Percentiles rank a stretch among this genome's conserved stretches.
These are phyloP conservation scores for Melanostoma mellinum DNA, from an alignment of 2,888 invertebrate species.

Conservation along the genomic window DNA sequence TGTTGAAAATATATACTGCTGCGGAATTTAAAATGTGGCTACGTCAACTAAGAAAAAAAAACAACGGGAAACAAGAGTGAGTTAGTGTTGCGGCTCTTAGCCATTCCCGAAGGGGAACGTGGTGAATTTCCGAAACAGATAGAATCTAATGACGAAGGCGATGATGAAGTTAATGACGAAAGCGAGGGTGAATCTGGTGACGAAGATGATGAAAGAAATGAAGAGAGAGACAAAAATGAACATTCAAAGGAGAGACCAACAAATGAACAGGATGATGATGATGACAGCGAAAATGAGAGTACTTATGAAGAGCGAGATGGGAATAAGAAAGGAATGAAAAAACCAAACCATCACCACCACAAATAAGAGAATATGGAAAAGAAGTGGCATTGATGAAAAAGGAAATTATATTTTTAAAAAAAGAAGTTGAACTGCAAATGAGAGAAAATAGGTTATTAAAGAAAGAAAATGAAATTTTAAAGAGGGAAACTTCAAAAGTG, in stretches of 20 bases:
- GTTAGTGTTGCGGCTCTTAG: conserved; percentile 33
- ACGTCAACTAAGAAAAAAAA: conserved; percentile 10
- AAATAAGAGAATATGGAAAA: conserved; percentile 8
- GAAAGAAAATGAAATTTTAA: conserved; percentile 14
- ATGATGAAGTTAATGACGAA: conserved; percentile 9
- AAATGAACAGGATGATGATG: conserved; percentile 12
- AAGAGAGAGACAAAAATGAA: not conserved
- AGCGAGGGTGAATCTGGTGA: not conserved
- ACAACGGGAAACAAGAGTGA: conserved; percentile 41
- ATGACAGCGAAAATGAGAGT: conserved; percentile 22
- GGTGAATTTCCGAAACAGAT: conserved; percentile 23
- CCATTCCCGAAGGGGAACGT: conserved; percentile 34
- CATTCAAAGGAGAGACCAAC: not conserved
- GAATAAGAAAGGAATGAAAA: not conserved
- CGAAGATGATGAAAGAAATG: not conserved
- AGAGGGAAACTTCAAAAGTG: conserved; percentile 6
- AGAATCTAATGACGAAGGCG: not conserved
- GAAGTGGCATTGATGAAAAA: conserved; percentile 26
- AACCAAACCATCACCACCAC: conserved; percentile 5
- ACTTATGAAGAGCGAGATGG: conserved; percentile 10
- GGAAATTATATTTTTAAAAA: not conserved
- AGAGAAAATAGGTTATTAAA: conserved; percentile 26
- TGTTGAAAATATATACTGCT: conserved; percentile 21
- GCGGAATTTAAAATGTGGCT: conserved; percentile 36
- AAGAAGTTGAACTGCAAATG: conserved; percentile 27